These are phyloP conservation scores for Thereuonema tuberculata DNA, from an alignment of 1,140 invertebrate genomes.

Conservation along the genomic window DNA sequence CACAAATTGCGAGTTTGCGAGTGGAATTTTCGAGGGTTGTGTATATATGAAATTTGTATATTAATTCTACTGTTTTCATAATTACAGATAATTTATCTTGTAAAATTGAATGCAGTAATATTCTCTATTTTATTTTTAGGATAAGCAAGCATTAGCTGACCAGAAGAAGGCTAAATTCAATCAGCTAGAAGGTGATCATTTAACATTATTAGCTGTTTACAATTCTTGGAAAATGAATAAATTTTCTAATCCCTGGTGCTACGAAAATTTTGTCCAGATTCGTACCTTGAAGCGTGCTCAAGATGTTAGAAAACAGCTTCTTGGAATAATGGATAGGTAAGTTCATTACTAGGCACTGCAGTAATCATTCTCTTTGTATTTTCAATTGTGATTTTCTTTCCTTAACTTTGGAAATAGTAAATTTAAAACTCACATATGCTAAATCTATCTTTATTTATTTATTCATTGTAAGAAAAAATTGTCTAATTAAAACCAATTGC, in stretches of 20 bases:
- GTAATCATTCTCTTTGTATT: neutral
- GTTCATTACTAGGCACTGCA: neutral
- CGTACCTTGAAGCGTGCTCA: conserved; percentile 91
- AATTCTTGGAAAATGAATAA: conserved; percentile 99
- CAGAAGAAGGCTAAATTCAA: conserved; percentile 99
- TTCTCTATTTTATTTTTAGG: conserved; percentile 52
- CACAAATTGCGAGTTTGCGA: too few species aligned
- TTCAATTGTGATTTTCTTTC: neutral
- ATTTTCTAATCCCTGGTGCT: conserved; percentile 98
- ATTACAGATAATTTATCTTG: neutral
- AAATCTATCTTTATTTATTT: too few species aligned
- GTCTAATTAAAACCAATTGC: too few species aligned
- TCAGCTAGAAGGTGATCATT: conserved; percentile 94
- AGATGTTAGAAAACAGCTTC: conserved; percentile 93
- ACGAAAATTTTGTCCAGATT: conserved; percentile 99
- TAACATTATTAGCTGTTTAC: conserved; percentile 94
- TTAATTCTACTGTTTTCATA: neutral
- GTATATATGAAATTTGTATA: too few species aligned
- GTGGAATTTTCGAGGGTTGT: too few species aligned
- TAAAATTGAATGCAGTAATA: neutral
- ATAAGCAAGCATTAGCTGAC: conserved; percentile 95
- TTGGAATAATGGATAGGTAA: conserved; percentile 93
- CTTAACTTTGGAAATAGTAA: too few species aligned
- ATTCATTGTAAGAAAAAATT: too few species aligned
- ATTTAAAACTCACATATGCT: too few species aligned